Percentiles rank a stretch among this genome's conserved stretches.
These are phyloP conservation scores for Cyprinus carpio DNA, from an alignment of 2,113 vertebrate genomes.

Conservation along the genomic window DNA sequence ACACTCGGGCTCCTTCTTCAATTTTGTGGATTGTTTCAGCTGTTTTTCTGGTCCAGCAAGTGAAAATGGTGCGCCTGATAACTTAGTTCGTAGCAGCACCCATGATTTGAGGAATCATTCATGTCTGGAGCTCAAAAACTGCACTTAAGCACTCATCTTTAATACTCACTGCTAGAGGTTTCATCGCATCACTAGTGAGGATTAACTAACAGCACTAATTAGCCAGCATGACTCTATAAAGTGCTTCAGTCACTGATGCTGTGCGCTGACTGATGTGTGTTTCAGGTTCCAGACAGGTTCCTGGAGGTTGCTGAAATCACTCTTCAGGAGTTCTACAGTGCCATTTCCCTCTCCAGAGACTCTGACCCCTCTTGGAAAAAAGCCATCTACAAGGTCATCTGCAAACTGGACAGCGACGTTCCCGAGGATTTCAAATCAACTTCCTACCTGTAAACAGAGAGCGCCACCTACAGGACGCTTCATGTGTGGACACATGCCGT, in stretches of 20 bases:
- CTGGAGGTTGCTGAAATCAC: slow-evolving; percentile 91
- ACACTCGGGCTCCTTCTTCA: too few relatives aligned
- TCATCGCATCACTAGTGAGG: not conserved
- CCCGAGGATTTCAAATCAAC: slow-evolving; percentile 89
- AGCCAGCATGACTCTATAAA: not conserved
- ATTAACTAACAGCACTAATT: not conserved
- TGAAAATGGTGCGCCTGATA: too few relatives aligned
- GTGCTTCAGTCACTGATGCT: not conserved
- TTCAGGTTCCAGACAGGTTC: slow-evolving; percentile 89
- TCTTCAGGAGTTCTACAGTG: slow-evolving; percentile 90
- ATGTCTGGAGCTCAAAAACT: not conserved
- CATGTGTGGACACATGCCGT: not conserved
- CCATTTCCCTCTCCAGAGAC: slow-evolving; percentile 86
- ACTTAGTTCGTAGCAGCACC: not conserved
- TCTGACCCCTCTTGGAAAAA: slow-evolving; percentile 97
- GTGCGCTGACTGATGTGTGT: not conserved
- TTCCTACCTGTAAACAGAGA: slow-evolving; percentile 74
- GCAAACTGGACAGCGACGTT: slow-evolving; percentile 93
- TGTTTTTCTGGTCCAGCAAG: too few relatives aligned
- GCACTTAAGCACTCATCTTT: not conserved
- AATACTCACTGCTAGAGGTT: not conserved
- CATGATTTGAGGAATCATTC: not conserved
- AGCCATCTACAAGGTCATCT: slow-evolving; percentile 98
- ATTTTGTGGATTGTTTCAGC: too few relatives aligned
- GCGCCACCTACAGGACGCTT: slow-evolving; percentile 1